phyloP scores from a whole-genome alignment of 2,888 invertebrate genomes.

The Drosophila kanekoi region DNA sequence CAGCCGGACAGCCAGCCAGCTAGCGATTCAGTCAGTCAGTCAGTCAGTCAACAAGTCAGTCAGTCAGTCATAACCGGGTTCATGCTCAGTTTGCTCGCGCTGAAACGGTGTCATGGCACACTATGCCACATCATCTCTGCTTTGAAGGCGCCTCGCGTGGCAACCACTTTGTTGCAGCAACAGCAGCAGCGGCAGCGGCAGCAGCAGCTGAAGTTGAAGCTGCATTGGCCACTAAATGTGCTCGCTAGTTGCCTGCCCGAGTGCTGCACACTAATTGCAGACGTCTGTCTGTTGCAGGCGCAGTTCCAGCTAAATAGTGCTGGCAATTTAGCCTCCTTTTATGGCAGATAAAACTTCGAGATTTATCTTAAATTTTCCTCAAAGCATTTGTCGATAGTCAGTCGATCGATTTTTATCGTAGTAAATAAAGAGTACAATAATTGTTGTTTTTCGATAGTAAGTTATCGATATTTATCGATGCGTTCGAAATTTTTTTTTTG shows the following conservation, averaged over 20 bases:
- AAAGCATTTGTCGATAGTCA: not conserved
- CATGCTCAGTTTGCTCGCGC: conserved; percentile 14
- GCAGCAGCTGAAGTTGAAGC: conserved; percentile 12
- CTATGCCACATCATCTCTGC: conserved; percentile 41
- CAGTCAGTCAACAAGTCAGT: conserved; percentile 27
- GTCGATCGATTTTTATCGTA: not conserved
- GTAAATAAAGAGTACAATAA: no score
- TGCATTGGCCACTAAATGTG: conserved; percentile 63
- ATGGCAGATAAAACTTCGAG: not conserved
- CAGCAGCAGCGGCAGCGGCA: conserved; percentile 7
- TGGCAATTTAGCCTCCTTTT: conserved; percentile 13
- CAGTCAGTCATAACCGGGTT: conserved; percentile 14
- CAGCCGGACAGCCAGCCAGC: conserved; percentile 25
- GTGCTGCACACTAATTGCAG: conserved; percentile 71
- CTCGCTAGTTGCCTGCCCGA: conserved; percentile 46
- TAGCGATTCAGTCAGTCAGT: conserved; percentile 25
- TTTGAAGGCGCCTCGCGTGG: conserved; percentile 43
- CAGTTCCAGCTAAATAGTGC: conserved; percentile 14
- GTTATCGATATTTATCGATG: no score
- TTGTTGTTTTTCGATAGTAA: no score
- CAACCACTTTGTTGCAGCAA: conserved; percentile 68
- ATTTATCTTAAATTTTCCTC: not conserved
- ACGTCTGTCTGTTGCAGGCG: conserved; percentile 47
- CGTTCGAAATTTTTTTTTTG: no score
- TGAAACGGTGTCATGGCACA: conserved; percentile 43